Percentiles rank a stretch among this genome's conserved stretches.
phyloP scores from a whole-genome alignment of 2,888 invertebrate species.

The Erebia ligea region DNA sequence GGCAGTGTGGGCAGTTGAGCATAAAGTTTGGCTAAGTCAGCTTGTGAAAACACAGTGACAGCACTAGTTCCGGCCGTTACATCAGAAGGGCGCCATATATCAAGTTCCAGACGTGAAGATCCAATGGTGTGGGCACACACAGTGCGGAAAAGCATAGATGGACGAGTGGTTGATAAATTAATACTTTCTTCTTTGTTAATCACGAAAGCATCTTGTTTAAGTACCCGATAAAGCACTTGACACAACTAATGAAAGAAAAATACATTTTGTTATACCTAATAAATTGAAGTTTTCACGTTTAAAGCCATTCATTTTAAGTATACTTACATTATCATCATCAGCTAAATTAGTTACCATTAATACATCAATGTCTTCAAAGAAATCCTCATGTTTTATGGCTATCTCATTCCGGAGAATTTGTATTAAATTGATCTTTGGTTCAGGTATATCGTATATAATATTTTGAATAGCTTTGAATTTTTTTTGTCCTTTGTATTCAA shows the following conservation, averaged over 20 bases:
- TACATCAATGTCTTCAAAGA: conserved; percentile 42
- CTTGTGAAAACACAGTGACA: conserved; percentile 45
- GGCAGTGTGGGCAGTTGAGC: conserved; percentile 43
- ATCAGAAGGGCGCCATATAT: conserved; percentile 47
- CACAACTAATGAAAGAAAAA: conserved; percentile 42
- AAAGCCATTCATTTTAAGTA: not conserved
- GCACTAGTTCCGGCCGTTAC: conserved; percentile 42
- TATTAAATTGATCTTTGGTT: conserved; percentile 38
- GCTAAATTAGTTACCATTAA: conserved; percentile 46
- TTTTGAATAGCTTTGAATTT: conserved; percentile 39
- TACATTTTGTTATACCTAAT: not conserved
- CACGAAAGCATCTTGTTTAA: conserved; percentile 47
- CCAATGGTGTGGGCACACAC: conserved; percentile 44
- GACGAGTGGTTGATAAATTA: conserved; percentile 27
- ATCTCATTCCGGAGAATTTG: conserved; percentile 33
- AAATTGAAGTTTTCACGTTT: not conserved
- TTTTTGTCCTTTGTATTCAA: conserved; percentile 29
- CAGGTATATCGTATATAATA: conserved; percentile 38
- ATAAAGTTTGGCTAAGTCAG: conserved; percentile 45
- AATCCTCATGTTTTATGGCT: conserved; percentile 28
- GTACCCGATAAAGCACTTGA: conserved; percentile 42
- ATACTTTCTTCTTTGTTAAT: conserved; percentile 43
- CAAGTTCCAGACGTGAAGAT: conserved; percentile 42
- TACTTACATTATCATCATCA: conserved; percentile 48
- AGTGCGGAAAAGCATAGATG: conserved; percentile 42